Evolutionary conservation across 2,113 vertebrate species (phyloP).

Genomic region (Cairina moschata): DNA sequence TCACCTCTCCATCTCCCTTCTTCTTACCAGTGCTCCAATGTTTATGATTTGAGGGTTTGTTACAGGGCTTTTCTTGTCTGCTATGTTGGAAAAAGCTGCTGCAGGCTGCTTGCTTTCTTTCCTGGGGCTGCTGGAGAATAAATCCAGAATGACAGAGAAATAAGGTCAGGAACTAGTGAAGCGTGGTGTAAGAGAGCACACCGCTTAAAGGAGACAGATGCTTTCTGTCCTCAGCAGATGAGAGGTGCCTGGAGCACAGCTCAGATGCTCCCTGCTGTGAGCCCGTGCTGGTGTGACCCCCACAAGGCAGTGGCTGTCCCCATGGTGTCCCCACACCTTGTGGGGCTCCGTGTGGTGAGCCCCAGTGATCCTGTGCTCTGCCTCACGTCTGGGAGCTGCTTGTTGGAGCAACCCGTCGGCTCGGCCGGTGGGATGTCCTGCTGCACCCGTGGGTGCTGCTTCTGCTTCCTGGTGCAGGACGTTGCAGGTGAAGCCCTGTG

Average conservation of each 20-base stretch:
- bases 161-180: neutral
- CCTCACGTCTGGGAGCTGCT: rapidly evolving
- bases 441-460: neutral
- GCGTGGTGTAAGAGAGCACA: neutral
- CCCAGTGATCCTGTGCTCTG: neutral
- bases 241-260: neutral
- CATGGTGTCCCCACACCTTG: no score
- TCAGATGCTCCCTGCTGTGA: neutral
- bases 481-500: rapidly evolving
- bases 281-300: neutral
- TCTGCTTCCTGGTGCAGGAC: neutral
- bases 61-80: neutral
- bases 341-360: neutral
- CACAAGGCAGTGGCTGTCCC: no score
- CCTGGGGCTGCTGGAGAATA: neutral
- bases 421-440: neutral
- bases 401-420: neutral
- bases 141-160: neutral
- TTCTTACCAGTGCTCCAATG: neutral
- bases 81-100: neutral
- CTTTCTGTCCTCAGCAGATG: neutral
- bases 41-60: neutral
- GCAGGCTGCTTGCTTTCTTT: neutral
- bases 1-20: neutral
- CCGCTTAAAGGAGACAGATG: neutral